Evolutionary conservation across 2,797 vertebrate species (phyloP).

Genomic region (Epinephelus malabaricus): DNA sequence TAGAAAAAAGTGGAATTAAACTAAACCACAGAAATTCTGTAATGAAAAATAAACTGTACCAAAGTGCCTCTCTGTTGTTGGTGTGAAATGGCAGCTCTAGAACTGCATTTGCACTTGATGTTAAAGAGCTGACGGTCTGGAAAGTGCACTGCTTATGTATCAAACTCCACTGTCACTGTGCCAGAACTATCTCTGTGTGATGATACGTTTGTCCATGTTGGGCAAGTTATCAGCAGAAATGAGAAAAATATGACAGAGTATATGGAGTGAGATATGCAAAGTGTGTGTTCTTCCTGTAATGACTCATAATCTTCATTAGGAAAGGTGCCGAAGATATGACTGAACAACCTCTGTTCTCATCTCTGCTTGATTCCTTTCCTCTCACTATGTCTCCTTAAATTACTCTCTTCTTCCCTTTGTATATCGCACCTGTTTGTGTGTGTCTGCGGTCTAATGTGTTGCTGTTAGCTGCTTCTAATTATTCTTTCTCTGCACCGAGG

Average conservation of each 20-base stretch:
- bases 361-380: neutral
- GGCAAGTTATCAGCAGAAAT: neutral
- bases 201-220: neutral
- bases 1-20: neutral
- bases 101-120: neutral
- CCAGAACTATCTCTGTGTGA: neutral
- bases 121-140: neutral
- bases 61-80: too few relatives aligned
- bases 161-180: neutral
- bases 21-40: neutral
- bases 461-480: constrained; percentile 19
- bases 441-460: constrained; percentile 1
- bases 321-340: neutral
- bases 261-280: neutral
- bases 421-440: neutral
- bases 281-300: neutral
- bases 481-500: constrained; percentile 11
- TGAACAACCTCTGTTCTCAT: neutral
- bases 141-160: neutral
- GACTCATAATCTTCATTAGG: neutral
- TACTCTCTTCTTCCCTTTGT: neutral
- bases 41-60: neutral
- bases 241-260: neutral
- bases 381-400: constrained; percentile 1
- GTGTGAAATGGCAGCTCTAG: too few relatives aligned